Percentiles rank a stretch among this genome's conserved stretches.
phyloP scores from a whole-genome alignment of 2,888 invertebrate species.

The Limenitis camilla region DNA sequence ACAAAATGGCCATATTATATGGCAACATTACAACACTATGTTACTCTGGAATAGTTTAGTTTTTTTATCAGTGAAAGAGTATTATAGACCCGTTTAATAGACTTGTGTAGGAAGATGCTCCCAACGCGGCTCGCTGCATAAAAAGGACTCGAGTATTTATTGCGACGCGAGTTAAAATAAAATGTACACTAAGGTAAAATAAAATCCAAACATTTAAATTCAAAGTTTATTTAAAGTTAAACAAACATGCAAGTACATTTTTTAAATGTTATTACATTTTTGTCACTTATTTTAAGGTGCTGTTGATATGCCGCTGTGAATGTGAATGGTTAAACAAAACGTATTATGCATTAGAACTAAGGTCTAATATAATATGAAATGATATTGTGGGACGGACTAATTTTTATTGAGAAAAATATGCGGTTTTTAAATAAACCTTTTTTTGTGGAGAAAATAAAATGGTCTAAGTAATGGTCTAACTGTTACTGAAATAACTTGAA shows the following conservation, averaged over 20 bases:
- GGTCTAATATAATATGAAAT: constrained; percentile 15
- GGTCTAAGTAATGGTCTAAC: not conserved
- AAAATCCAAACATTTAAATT: constrained; percentile 29
- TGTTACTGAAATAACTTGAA: no score
- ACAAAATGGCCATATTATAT: no score
- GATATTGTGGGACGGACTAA: constrained; percentile 52
- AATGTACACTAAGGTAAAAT: no score
- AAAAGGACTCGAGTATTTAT: no score
- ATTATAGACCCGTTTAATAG: no score
- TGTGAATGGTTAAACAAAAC: constrained; percentile 55
- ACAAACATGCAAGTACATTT: constrained; percentile 71
- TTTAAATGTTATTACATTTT: constrained; percentile 49
- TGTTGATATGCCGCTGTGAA: constrained; percentile 58
- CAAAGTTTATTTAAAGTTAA: constrained; percentile 60
- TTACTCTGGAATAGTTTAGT: no score
- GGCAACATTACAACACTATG: no score
- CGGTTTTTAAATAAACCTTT: not conserved
- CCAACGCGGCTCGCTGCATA: no score
- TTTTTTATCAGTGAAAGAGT: no score
- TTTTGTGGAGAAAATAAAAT: not conserved
- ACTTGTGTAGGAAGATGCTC: no score
- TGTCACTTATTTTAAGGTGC: constrained; percentile 45
- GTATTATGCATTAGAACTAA: constrained; percentile 29
- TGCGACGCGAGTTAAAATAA: no score
- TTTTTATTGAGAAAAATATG: constrained; percentile 13